Evolutionary conservation across 1,140 invertebrate species (phyloP).

Genomic region (Proctacanthus coquilletti): DNA sequence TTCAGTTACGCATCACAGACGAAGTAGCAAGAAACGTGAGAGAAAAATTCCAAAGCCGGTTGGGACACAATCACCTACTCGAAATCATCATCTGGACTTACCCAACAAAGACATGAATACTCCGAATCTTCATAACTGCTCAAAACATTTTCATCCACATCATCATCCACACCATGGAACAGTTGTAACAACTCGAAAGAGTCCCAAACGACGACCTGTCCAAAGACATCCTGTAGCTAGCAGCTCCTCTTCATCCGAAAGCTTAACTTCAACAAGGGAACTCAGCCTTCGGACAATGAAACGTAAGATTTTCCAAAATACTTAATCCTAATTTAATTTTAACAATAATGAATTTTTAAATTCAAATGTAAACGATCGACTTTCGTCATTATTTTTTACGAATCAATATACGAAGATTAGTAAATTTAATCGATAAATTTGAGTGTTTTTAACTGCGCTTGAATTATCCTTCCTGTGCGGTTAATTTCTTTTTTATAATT

Average conservation of each 20-base stretch:
- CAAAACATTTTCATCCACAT: slow-evolving; percentile 22
- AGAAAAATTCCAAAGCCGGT: slow-evolving; percentile 27
- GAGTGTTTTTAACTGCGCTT: slow-evolving; percentile 3
- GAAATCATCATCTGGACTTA: slow-evolving; percentile 24
- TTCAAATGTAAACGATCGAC: no score
- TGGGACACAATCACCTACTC: slow-evolving; percentile 8
- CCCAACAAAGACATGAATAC: slow-evolving; percentile 23
- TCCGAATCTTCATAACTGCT: slow-evolving; percentile 34
- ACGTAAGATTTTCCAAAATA: neutral
- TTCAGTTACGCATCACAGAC: slow-evolving; percentile 23
- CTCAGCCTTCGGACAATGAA: slow-evolving; percentile 5
- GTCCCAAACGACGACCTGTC: slow-evolving; percentile 32
- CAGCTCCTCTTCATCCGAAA: slow-evolving; percentile 36
- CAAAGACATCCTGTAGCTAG: slow-evolving; percentile 29
- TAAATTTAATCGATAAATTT: neutral
- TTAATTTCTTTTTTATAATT: no score
- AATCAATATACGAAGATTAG: neutral
- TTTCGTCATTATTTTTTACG: no score
- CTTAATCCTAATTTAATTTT: neutral
- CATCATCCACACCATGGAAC: slow-evolving; percentile 13
- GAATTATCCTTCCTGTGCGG: no score
- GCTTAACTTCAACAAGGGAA: slow-evolving; percentile 29
- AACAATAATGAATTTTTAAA: neutral
- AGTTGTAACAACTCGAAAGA: slow-evolving; percentile 26
- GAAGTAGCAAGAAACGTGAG: slow-evolving; percentile 34